A percentile compares a stretch with the other conserved stretches of the same genome.
Conservation (phyloP, 1,140 invertebrate species). For the Dysdera silvatica region DNA sequence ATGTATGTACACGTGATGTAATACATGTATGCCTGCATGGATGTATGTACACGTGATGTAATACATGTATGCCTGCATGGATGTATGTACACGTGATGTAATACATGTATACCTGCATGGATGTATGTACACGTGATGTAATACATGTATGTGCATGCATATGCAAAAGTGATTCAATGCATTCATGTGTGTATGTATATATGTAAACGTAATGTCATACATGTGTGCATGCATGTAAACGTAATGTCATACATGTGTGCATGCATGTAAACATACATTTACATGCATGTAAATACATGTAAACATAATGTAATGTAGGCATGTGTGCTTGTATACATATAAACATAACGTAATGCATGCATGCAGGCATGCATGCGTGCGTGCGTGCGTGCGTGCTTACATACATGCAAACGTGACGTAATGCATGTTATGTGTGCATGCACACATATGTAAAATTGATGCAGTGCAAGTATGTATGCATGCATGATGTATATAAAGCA, state of each 20-base stretch:
- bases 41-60: neutral
- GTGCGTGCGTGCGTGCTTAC: neutral
- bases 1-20: neutral
- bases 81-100: neutral
- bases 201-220: neutral
- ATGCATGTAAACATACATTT: neutral
- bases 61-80: neutral
- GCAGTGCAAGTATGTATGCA: too few relatives aligned
- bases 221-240: neutral
- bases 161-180: neutral
- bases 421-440: too few relatives aligned
- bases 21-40: neutral
- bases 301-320: neutral
- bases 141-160: neutral
- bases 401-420: neutral
- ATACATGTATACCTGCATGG: neutral
- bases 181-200: neutral
- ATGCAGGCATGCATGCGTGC: neutral
- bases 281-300: neutral
- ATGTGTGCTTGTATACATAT: neutral
- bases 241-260: neutral
- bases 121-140: neutral
- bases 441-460: too few relatives aligned
- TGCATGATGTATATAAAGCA: too few relatives aligned
- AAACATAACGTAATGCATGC: neutral